These are phyloP conservation scores for Drosophila kikkawai DNA, from an alignment of 1,140 invertebrate genomes.

Conservation along the genomic window DNA sequence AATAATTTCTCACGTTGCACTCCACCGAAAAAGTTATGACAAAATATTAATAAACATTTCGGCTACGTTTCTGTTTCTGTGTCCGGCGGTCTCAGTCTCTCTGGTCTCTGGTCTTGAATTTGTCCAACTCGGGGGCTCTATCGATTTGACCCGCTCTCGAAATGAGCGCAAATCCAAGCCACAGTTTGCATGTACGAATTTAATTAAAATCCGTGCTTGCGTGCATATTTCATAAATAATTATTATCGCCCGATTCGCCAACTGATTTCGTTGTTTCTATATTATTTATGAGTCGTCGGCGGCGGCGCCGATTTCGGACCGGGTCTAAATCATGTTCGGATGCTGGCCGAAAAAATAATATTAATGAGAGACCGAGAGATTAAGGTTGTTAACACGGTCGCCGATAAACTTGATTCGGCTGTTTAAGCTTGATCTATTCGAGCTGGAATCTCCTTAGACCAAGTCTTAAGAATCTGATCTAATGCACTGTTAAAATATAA, in stretches of 20 bases:
- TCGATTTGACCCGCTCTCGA: constrained; percentile 77
- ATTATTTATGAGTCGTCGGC: constrained; percentile 72
- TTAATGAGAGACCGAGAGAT: constrained; percentile 58
- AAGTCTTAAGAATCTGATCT: neutral
- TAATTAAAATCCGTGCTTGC: constrained; percentile 77
- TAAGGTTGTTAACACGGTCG: constrained; percentile 57
- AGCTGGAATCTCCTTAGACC: constrained; percentile 5
- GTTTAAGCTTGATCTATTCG: constrained; percentile 40
- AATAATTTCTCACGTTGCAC: constrained; percentile 79
- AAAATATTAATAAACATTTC: constrained; percentile 82
- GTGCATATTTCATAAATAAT: constrained; percentile 83
- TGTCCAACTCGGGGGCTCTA: constrained; percentile 58
- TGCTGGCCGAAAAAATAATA: constrained; percentile 51
- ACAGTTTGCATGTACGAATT: constrained; percentile 79
- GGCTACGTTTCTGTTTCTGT: constrained; percentile 20
- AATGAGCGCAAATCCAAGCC: constrained; percentile 43
- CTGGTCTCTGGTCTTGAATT: constrained; percentile 52
- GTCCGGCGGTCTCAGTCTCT: too few species aligned
- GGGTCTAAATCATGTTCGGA: constrained; percentile 69
- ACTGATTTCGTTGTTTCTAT: constrained; percentile 57
- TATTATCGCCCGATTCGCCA: constrained; percentile 61
- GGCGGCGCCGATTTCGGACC: constrained; percentile 26
- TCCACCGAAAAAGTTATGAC: constrained; percentile 71
- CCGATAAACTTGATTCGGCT: constrained; percentile 48
- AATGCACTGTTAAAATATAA: neutral